Evolutionary conservation across 1,140 invertebrate genomes (phyloP), one percentile per base, ranked within the genome.

Genomic region (Solenopsis invicta): DNA sequence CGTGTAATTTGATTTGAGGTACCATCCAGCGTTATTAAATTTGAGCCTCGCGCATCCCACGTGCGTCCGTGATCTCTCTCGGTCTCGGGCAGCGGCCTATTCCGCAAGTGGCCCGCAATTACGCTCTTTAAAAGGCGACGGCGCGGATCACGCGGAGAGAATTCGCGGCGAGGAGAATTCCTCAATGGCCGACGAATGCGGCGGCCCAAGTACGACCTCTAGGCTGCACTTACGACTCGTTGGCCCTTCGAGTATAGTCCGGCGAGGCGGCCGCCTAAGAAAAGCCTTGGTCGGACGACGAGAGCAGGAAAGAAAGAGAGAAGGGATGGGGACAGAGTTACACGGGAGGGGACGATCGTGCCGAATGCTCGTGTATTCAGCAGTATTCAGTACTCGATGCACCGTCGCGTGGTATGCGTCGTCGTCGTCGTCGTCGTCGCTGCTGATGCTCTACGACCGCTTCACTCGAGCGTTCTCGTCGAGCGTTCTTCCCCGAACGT

Each of bases 381-480:
- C 92, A 50, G 64, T 67, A 75, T 81, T 92, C 89, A 92, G 91
- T 92, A 50, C 34, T 66, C 87, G 85, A 91, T 90, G 88, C 88
- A 88, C 86, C 80, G 87, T 92, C 87, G 91, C 10, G 10, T 37
- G 66, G 78, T 64, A 45, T 89, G 66, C 61, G 13, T 88, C 78
- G 77, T n/a, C 50, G 21, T 8, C 61, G 13, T 88, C 78, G 77
- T n/a, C 50, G 21, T 8, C 61, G 13, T 88, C 78, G 77, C 16
- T 41, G 18, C 6, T 4, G n/a, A 18, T 74, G 16, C 71, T 37
- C 24, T 21, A 16, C 4, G 12, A 21, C 10, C 67, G 67, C n/a
- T 34, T 56, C 0, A 80, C 24, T 9, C 29, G 29, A 71, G 18
- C n/a, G n/a, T 67, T 18, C 21, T 66, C n/a, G n/a, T 48, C 24